Conservation (phyloP, 53 echinoderm and acorn worm species). For the Glandiceps talaboti region DNA sequence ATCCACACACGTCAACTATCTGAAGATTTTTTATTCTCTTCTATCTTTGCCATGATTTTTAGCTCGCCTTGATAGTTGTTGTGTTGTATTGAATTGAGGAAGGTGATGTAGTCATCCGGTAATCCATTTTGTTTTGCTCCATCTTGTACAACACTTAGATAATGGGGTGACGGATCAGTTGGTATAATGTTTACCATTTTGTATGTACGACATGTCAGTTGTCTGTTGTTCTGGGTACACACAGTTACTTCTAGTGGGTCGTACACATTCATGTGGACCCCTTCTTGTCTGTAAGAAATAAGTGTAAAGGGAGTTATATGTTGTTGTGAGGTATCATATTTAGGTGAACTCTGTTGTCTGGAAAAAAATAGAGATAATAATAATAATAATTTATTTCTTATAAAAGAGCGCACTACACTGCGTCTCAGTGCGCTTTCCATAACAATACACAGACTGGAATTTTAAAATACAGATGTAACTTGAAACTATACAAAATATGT, state of each 20-base stretch:
- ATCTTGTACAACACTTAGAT: neutral
- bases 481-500: too few relatives aligned
- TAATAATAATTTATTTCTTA: too few relatives aligned
- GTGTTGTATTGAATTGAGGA: neutral
- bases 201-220: neutral
- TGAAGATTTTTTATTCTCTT: too few relatives aligned
- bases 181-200: neutral
- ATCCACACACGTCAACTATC: too few relatives aligned
- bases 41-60: neutral
- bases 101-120: neutral
- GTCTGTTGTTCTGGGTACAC: neutral
- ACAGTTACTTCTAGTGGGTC: neutral
- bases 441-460: too few relatives aligned
- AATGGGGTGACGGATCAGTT: neutral
- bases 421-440: too few relatives aligned
- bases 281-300: neutral
- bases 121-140: neutral
- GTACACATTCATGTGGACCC: neutral
- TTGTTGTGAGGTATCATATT: too few relatives aligned
- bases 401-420: too few relatives aligned
- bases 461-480: too few relatives aligned
- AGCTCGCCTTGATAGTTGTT: neutral
- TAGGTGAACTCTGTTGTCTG: too few relatives aligned
- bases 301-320: too few relatives aligned
- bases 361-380: too few relatives aligned